A percentile compares a stretch with the other conserved stretches of the same genome.
Evolutionary conservation across 2,888 invertebrate species (phyloP).

Genomic region (Calephelis perditalis): DNA sequence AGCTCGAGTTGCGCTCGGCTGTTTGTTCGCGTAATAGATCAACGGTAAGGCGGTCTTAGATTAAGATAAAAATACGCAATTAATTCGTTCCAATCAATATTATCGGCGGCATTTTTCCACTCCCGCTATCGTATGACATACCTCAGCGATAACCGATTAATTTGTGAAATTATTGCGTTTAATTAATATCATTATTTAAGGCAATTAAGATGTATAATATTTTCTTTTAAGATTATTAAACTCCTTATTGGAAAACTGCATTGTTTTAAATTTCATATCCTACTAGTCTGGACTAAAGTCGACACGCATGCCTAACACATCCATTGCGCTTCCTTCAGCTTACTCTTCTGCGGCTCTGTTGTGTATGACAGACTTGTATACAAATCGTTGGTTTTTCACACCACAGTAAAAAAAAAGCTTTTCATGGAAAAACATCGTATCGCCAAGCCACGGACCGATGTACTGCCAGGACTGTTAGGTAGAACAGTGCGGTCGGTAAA

Average conservation of each 20-base stretch:
- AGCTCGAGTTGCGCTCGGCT: constrained; percentile 14
- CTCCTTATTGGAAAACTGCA: constrained; percentile 37
- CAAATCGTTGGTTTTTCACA: background rate
- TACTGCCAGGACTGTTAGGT: constrained; percentile 24
- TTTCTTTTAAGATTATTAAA: constrained; percentile 51
- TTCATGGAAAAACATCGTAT: constrained; percentile 19
- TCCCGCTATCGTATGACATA: constrained; percentile 36
- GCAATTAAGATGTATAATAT: constrained; percentile 41
- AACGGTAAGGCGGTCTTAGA: constrained; percentile 32
- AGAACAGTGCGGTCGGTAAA: constrained; percentile 25
- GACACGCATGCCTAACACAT: constrained; percentile 11
- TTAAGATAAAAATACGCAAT: constrained; percentile 38
- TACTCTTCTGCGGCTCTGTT: background rate
- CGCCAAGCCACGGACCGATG: constrained; percentile 15
- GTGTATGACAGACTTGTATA: background rate
- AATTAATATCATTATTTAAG: constrained; percentile 31
- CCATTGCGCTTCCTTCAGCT: constrained; percentile 6
- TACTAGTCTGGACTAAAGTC: constrained; percentile 11
- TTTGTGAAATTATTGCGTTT: constrained; percentile 34
- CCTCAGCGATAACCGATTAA: constrained; percentile 27
- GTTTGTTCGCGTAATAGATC: constrained; percentile 15
- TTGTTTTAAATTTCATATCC: constrained; percentile 43
- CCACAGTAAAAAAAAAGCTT: constrained; percentile 10
- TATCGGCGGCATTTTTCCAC: constrained; percentile 45
- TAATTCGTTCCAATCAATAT: constrained; percentile 27